Conservation (phyloP, 1,140 invertebrate species). For the Euwallacea similis region DNA sequence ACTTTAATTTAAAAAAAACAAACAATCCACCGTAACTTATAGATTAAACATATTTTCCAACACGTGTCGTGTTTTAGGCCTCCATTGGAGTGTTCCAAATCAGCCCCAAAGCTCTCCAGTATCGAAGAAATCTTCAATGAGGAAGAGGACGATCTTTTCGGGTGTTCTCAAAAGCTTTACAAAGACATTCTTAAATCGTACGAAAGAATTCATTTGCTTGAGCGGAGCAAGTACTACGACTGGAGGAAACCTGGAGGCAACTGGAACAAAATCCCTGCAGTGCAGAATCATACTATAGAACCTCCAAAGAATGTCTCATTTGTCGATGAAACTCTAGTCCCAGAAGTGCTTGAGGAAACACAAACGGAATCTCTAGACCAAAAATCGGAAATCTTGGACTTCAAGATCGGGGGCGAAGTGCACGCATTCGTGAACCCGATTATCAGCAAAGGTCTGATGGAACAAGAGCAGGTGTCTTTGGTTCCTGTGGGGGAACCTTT, state of each 20-base stretch:
- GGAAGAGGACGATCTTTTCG: constrained; percentile 67
- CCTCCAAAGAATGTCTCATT: neutral
- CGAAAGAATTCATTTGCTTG: constrained; percentile 37
- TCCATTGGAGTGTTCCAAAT: constrained; percentile 90
- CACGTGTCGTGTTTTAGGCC: constrained; percentile 60
- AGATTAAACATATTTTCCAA: too few relatives aligned
- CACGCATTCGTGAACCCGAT: constrained; percentile 40
- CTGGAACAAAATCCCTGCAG: neutral
- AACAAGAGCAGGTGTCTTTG: constrained; percentile 50
- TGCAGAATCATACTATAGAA: neutral
- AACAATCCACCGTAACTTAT: too few relatives aligned
- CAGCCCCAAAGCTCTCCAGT: constrained; percentile 89
- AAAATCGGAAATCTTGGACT: constrained; percentile 53
- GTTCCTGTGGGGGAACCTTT: constrained; percentile 52
- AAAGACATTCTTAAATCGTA: constrained; percentile 45
- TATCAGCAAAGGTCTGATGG: constrained; percentile 42
- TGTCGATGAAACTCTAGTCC: neutral
- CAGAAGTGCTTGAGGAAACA: neutral
- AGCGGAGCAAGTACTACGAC: neutral
- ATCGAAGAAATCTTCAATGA: constrained; percentile 92
- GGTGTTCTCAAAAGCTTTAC: constrained; percentile 39
- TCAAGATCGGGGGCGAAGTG: constrained; percentile 51
- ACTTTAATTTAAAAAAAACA: too few relatives aligned
- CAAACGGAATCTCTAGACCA: neutral
- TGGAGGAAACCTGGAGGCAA: neutral